phyloP scores from a whole-genome alignment of 1,140 invertebrate genomes.

The Asbolus verrucosus region DNA sequence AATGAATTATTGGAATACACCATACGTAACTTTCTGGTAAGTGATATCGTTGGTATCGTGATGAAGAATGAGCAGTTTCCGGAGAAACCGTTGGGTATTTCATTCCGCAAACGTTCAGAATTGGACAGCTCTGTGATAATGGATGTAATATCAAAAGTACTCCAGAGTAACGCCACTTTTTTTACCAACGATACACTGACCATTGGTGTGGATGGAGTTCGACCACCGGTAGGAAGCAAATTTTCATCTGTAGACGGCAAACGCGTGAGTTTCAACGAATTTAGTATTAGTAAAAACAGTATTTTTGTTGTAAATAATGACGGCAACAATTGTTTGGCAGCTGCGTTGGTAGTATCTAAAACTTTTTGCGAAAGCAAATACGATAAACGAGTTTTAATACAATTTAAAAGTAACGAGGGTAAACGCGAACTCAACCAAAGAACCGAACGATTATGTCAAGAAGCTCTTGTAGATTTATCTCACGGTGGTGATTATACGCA shows the following conservation, averaged over 20 bases:
- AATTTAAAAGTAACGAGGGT: background rate
- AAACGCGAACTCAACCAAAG: background rate
- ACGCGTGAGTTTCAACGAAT: conserved; percentile 5
- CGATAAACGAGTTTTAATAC: too few relatives aligned
- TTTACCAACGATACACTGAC: background rate
- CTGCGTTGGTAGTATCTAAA: background rate
- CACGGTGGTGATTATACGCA: background rate
- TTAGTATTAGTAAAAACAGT: background rate
- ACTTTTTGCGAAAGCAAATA: too few relatives aligned
- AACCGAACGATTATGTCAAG: background rate
- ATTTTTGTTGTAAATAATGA: background rate
- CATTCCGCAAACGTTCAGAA: background rate
- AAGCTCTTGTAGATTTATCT: background rate
- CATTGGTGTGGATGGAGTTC: background rate
- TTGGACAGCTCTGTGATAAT: background rate
- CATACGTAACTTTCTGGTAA: background rate
- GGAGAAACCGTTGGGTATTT: background rate
- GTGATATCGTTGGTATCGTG: conserved; percentile 1
- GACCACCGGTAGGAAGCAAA: background rate
- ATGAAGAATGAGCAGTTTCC: conserved; percentile 17
- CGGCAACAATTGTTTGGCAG: background rate
- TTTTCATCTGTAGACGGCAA: background rate
- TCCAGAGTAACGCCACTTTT: background rate
- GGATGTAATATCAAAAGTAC: background rate
- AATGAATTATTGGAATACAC: background rate